Evolutionary conservation across 2,113 vertebrate genomes (phyloP), one percentile per base, ranked within the genome.

Genomic region (Lethenteron reissneri): DNA sequence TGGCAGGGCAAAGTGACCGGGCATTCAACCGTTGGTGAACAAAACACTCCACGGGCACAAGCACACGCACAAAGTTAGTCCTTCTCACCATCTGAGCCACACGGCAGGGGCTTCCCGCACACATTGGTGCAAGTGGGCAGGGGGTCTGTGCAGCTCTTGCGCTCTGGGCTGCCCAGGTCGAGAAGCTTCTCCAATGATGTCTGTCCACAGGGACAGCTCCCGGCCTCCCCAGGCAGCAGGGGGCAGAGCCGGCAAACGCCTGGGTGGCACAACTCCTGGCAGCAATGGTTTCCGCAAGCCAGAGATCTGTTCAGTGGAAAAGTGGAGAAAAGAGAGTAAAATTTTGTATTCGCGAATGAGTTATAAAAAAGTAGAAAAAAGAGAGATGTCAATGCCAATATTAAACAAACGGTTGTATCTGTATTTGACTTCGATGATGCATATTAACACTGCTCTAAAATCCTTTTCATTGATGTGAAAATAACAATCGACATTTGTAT

Each of bases 121-220:
- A 86, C 91, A 83, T 91, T 92, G 72, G 91, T 88, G 75, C 94
- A 99, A 0, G 94, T 89, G 2, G 92, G 86, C 71, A 99, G 83
- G 62, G 88, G 85, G 74, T 99, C 92, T 8, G 85, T 85, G 80
- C 94, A 99, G 73, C 79, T 74, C 73, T 79, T 82, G 71, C 90
- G 83, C 74, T 92, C 83, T 4, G 79, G 72, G 74, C 88, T 89
- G 73, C 92, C 92, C 71, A 89, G 78, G 71, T 97, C 92, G 75
- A 97, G 75, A 60, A 97, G 83, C 70, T 95, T 95, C 78, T 79
- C 79, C 62, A 97, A 81, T 25, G 83, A 80, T 1, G 94, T 99
- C 79, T 96, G 92, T 72, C 86, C 76, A 71, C 94, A 99, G 70
- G 92, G 87, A 76, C 94, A 99, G 72, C 77, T 84, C 77, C 81